A percentile compares a stretch with the other conserved stretches of the same genome.
phyloP scores from a whole-genome alignment of 2,888 invertebrate species.

The Acleris holmiana region DNA sequence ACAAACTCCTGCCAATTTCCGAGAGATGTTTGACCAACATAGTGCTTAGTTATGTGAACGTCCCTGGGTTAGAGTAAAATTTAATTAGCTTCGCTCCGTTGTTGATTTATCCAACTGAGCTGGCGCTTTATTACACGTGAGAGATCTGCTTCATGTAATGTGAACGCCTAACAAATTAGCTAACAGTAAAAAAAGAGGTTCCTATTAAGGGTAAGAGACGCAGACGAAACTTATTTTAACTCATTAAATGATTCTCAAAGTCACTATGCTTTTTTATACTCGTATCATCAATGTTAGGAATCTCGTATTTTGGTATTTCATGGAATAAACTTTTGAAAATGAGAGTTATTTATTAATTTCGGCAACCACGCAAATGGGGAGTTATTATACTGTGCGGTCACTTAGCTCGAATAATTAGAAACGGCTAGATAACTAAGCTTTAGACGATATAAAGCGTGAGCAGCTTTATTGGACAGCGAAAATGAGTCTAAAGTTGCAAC shows the following conservation, averaged over 20 bases:
- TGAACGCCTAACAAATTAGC: not conserved
- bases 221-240: too few species aligned
- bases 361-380: slow-evolving; percentile 2
- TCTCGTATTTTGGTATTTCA: too few species aligned
- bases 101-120: slow-evolving; percentile 7
- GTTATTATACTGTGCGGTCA: slow-evolving; percentile 20
- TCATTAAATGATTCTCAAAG: too few species aligned
- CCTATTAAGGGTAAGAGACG: too few species aligned
- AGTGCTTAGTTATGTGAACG: not conserved
- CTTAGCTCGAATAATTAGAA: slow-evolving; percentile 46
- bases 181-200: too few species aligned
- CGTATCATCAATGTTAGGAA: too few species aligned
- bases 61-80: slow-evolving; percentile 13
- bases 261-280: too few species aligned
- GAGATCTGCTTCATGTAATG: not conserved
- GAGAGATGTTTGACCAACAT: slow-evolving; percentile 15
- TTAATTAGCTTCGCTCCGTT: slow-evolving; percentile 20
- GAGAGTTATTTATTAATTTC: too few species aligned
- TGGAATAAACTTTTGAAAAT: too few species aligned
- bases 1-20: slow-evolving; percentile 6
- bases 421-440: slow-evolving; percentile 40
- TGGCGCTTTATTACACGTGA: not conserved
- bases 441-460: slow-evolving; percentile 43
- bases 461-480: slow-evolving; percentile 62
- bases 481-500: slow-evolving; percentile 76